Evolutionary conservation across 2,797 vertebrate genomes (phyloP).

Genomic region (Rousettus madagascariensis): DNA sequence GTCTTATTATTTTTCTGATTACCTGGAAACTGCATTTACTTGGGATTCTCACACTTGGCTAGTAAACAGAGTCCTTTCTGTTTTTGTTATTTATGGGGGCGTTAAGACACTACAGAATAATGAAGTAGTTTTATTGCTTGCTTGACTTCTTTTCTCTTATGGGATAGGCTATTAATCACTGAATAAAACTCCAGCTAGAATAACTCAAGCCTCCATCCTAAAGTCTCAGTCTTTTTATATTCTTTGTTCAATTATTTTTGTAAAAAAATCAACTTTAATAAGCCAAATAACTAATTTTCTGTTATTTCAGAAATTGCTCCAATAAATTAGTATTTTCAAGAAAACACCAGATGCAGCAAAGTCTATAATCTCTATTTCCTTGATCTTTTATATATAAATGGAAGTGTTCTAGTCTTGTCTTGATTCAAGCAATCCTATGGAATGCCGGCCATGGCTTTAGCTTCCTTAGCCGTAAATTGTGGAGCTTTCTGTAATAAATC

Average conservation of each 20-base stretch:
- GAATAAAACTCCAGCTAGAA: conserved; percentile 36
- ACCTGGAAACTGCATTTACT: neutral
- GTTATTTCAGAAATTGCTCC: conserved; percentile 69
- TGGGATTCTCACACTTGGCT: neutral
- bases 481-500: conserved; percentile 44
- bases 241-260: conserved; percentile 56
- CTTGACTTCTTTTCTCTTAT: neutral
- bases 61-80: neutral
- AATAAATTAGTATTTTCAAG: conserved; percentile 72
- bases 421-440: conserved; percentile 59
- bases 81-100: neutral
- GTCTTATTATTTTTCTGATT: neutral
- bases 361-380: conserved; percentile 62
- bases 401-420: conserved; percentile 33
- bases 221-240: conserved; percentile 1
- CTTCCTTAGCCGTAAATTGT: neutral
- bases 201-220: neutral
- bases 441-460: conserved; percentile 52
- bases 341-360: conserved; percentile 49
- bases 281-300: conserved; percentile 64
- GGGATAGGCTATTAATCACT: neutral
- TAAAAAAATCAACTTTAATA: conserved; percentile 63
- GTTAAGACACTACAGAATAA: neutral
- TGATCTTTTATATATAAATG: neutral
- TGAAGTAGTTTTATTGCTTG: neutral